A percentile compares a stretch with the other conserved stretches of the same genome.
phyloP scores from a whole-genome alignment of 2,113 vertebrate genomes.

The Andinoacara biseriatus region DNA sequence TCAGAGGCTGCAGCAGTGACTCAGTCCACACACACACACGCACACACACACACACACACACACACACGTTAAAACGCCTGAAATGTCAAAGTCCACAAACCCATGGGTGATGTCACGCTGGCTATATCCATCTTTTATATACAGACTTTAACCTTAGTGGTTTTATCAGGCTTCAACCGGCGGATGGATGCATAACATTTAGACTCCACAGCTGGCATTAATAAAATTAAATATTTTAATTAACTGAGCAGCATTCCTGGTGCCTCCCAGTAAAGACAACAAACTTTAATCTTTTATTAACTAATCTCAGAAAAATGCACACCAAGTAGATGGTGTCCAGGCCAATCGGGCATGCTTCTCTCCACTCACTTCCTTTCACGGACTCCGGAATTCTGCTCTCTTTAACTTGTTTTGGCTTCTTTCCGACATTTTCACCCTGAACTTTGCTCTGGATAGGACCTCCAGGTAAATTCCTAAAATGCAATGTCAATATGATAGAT shows the following conservation, averaged over 20 bases:
- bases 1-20: neutral
- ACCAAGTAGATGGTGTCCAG: neutral
- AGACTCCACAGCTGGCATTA: neutral
- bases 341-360: neutral
- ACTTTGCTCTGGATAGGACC: neutral
- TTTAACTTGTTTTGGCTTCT: neutral
- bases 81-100: neutral
- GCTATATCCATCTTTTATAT: neutral
- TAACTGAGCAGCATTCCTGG: neutral
- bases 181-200: neutral
- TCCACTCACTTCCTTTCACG: neutral
- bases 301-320: neutral
- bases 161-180: neutral
- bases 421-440: neutral
- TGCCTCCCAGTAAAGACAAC: neutral
- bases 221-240: neutral
- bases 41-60: too few relatives aligned
- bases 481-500: neutral
- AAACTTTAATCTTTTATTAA: neutral
- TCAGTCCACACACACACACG: rapidly evolving
- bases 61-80: too few relatives aligned
- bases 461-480: neutral
- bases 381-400: rapidly evolving
- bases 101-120: neutral
- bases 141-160: neutral